phyloP scores from a whole-genome alignment of 2,797 vertebrate genomes.

The Gallinago solitaria region DNA sequence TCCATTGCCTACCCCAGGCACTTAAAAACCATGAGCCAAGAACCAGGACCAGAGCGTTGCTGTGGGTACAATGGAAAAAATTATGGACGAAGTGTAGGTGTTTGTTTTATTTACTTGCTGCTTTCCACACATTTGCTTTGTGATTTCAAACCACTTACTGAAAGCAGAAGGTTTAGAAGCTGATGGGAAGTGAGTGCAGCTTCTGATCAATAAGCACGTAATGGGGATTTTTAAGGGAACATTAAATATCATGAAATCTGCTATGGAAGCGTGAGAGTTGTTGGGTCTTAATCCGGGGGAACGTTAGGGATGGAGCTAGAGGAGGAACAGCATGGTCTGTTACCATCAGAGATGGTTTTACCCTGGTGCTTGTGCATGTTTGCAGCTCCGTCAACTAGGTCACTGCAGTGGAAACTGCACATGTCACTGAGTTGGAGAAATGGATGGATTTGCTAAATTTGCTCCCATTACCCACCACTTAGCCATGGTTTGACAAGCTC shows the following conservation, averaged over 20 bases:
- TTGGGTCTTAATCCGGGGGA: not conserved
- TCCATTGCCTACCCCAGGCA: not conserved
- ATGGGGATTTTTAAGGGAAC: not conserved
- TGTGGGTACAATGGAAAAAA: not conserved
- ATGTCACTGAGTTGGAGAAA: not conserved
- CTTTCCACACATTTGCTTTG: not conserved
- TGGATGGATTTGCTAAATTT: constrained; percentile 6
- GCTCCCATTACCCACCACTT: not conserved
- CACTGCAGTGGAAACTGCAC: not conserved
- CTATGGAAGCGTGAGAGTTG: not conserved
- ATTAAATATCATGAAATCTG: not conserved
- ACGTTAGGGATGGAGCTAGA: not conserved
- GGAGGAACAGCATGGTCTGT: not conserved
- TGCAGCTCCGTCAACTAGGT: not conserved
- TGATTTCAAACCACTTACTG: not conserved
- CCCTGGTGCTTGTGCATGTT: not conserved
- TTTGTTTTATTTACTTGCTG: not conserved
- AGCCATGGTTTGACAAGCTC: not conserved
- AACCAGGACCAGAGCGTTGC: not conserved
- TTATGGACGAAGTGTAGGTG: not conserved
- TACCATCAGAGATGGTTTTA: not conserved
- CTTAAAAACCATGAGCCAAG: not conserved
- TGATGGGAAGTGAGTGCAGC: not conserved
- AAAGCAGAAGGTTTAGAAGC: not conserved
- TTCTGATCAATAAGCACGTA: not conserved